phyloP scores from a whole-genome alignment of 2,113 vertebrate species.

The Mobula hypostoma region DNA sequence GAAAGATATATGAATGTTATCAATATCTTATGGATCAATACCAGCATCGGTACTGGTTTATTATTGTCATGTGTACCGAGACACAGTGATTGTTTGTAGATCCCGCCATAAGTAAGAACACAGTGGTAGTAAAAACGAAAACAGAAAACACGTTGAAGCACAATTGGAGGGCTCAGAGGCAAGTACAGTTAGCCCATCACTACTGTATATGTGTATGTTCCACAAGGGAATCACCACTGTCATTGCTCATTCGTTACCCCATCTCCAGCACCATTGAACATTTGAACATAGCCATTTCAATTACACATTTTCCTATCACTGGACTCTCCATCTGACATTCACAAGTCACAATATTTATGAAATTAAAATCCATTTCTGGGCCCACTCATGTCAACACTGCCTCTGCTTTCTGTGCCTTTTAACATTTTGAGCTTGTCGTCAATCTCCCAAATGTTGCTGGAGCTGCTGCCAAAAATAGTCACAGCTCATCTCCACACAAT shows the following conservation, averaged over 20 bases:
- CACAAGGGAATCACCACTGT: background rate
- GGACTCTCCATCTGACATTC: background rate
- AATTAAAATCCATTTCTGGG: background rate
- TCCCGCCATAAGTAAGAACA: too few species aligned
- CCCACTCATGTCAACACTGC: background rate
- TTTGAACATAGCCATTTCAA: background rate
- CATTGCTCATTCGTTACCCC: background rate
- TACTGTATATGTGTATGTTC: background rate
- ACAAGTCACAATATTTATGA: background rate
- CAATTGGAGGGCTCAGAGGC: background rate
- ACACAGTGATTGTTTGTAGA: too few species aligned
- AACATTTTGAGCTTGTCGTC: background rate
- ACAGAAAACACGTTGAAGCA: too few species aligned
- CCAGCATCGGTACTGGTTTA: background rate
- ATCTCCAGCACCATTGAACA: background rate
- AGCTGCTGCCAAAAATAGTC: background rate
- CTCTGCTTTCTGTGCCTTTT: background rate
- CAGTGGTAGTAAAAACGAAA: too few species aligned
- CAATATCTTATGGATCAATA: background rate
- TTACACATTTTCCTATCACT: too few species aligned
- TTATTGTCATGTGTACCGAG: too few species aligned
- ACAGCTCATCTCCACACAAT: constrained; percentile 4
- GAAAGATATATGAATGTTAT: background rate
- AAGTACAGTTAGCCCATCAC: background rate
- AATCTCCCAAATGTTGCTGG: constrained; percentile 1